These are phyloP conservation scores for Trichacis sp. DNA, from an alignment of 2,888 invertebrate species.

Conservation along the genomic window DNA sequence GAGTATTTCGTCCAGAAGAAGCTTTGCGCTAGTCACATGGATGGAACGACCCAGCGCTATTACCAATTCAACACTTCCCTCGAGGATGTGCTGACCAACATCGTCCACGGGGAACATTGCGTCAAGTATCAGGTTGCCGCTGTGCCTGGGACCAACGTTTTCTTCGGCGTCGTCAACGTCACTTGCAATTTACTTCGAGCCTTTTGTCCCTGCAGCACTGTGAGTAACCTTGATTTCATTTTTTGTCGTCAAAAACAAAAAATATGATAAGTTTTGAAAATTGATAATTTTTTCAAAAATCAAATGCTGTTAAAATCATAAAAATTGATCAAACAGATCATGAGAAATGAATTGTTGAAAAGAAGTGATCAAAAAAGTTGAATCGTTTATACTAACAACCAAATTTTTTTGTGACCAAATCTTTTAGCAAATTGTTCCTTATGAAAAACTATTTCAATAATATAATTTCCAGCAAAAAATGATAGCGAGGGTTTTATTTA, in stretches of 20 bases:
- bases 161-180: conserved; percentile 89
- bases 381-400: no score
- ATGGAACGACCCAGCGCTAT: conserved; percentile 84
- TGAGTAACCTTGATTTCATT: conserved; percentile 59
- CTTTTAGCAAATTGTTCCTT: no score
- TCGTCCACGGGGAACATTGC: conserved; percentile 89
- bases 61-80: conserved; percentile 87
- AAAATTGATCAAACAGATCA: no score
- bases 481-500: no score
- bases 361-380: no score
- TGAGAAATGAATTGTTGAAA: no score
- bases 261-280: not conserved
- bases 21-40: conserved; percentile 86
- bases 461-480: no score
- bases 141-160: conserved; percentile 88
- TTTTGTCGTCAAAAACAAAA: no score
- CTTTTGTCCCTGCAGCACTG: conserved; percentile 94
- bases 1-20: conserved; percentile 85
- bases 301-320: not conserved
- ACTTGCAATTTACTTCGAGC: conserved; percentile 84
- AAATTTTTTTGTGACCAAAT: no score
- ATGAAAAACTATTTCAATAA: no score
- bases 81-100: conserved; percentile 81
- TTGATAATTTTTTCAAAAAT: conserved; percentile 6
- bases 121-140: conserved; percentile 86